A percentile compares a stretch with the other conserved stretches of the same genome.
Conservation (phyloP, 2,797 vertebrate species). For the Urocyon cinereoargenteus region DNA sequence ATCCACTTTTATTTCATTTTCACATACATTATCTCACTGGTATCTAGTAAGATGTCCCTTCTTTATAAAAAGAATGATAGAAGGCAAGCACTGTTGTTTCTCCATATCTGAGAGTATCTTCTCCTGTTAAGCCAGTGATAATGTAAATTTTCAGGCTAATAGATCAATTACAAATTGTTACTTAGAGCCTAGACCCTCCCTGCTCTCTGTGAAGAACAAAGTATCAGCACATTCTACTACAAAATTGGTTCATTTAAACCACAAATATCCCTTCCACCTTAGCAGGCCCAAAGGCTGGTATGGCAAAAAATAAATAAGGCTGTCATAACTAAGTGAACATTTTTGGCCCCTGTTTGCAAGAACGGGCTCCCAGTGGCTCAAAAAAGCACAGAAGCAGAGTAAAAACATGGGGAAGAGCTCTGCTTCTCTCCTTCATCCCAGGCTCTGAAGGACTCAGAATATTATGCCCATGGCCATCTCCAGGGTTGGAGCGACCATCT, state of each 20-base stretch:
- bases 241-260: slow-evolving; percentile 68
- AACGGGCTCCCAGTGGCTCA: background rate
- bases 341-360: slow-evolving; percentile 16
- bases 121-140: slow-evolving; percentile 3
- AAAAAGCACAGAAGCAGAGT: background rate
- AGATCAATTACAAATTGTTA: slow-evolving; percentile 23
- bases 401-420: background rate
- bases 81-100: background rate
- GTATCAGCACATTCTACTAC: slow-evolving; percentile 19
- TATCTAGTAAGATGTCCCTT: background rate
- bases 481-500: accelerated
- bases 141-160: slow-evolving; percentile 27
- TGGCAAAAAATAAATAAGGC: slow-evolving; percentile 14
- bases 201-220: background rate
- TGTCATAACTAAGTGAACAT: background rate
- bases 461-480: background rate
- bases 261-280: slow-evolving; percentile 53
- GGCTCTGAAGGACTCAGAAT: background rate
- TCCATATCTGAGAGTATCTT: background rate
- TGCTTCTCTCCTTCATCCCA: background rate
- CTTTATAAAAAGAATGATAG: background rate
- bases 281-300: background rate
- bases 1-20: background rate
- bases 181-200: background rate
- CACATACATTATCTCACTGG: background rate